phyloP scores from a whole-genome alignment of 2,888 invertebrate species.

The Coleophora deauratella region DNA sequence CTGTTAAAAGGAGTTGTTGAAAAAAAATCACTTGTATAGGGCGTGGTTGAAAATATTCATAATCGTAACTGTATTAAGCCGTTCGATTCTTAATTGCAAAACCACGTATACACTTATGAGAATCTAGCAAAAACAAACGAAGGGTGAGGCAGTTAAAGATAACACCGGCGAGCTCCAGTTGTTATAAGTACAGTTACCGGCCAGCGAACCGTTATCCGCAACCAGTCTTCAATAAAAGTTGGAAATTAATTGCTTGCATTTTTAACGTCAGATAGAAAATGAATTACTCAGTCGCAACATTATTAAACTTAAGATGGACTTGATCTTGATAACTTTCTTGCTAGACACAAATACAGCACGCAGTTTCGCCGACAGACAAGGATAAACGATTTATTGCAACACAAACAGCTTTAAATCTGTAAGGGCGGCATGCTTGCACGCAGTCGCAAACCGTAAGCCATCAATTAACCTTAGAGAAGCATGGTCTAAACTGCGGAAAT shows the following conservation, averaged over 20 bases:
- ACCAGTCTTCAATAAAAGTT: constrained; percentile 12
- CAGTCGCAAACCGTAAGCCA: constrained; percentile 41
- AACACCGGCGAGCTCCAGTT: constrained; percentile 20
- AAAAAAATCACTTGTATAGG: too few relatives aligned
- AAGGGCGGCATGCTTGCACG: constrained; percentile 61
- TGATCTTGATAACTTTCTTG: too few relatives aligned
- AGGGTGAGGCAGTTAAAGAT: constrained; percentile 12
- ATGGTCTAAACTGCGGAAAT: constrained; percentile 29
- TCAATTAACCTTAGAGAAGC: constrained; percentile 47
- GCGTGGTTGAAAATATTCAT: too few relatives aligned
- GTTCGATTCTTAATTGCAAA: too few relatives aligned
- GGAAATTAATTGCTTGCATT: constrained; percentile 16
- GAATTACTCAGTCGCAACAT: constrained; percentile 6
- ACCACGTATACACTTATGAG: background rate
- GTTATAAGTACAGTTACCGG: constrained; percentile 15
- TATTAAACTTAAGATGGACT: constrained; percentile 2
- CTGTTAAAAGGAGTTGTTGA: too few relatives aligned
- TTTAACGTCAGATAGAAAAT: constrained; percentile 10
- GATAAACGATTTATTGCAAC: constrained; percentile 37
- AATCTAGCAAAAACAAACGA: constrained; percentile 6
- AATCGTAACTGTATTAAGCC: too few relatives aligned
- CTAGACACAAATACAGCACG: constrained; percentile 5
- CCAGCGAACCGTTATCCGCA: constrained; percentile 20
- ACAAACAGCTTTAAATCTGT: constrained; percentile 49
- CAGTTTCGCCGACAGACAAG: constrained; percentile 24